Evolutionary conservation across 2,797 vertebrate species (phyloP).

Genomic region (Aulostomus chinensis): DNA sequence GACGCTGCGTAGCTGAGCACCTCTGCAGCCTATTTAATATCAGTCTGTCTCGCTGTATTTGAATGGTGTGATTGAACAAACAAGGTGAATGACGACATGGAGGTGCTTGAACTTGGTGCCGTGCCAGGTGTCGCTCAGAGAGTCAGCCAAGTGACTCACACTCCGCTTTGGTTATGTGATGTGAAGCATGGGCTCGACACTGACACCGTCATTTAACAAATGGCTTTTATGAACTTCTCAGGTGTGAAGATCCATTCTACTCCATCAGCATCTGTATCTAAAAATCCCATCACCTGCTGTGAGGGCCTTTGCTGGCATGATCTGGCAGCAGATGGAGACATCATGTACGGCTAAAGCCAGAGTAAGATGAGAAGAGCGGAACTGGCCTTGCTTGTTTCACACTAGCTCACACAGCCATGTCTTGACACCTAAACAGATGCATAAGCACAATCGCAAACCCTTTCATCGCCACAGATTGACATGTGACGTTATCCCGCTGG

Average conservation of each 20-base stretch:
- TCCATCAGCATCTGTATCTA: conserved; percentile 37
- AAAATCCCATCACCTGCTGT: conserved; percentile 10
- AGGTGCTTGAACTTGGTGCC: conserved; percentile 11
- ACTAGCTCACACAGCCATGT: conserved; percentile 26
- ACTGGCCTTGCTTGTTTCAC: conserved; percentile 43
- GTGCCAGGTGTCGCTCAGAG: conserved; percentile 43
- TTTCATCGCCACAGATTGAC: conserved; percentile 65
- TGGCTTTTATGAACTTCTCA: conserved; percentile 29
- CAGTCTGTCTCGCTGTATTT: too few species aligned
- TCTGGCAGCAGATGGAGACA: conserved; percentile 53
- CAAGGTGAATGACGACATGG: conserved; percentile 6
- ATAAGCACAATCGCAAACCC: conserved; percentile 32
- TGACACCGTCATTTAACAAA: conserved; percentile 26
- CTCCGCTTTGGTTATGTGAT: conserved; percentile 38
- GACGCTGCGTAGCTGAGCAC: too few species aligned
- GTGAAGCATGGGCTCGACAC: conserved; percentile 42
- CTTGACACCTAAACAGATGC: conserved; percentile 34
- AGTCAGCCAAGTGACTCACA: conserved; percentile 47
- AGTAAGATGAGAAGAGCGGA: conserved; percentile 67
- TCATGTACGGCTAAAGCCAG: conserved; percentile 47
- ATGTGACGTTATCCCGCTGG: conserved; percentile 71
- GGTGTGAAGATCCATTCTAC: conserved; percentile 23
- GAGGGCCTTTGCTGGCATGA: conserved; percentile 21
- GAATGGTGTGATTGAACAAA: too few species aligned
- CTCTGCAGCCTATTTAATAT: too few species aligned